Base-by-base conservation (phyloP, 2,797 vertebrate species). In the Enteromius afrohamiltoni region DNA sequence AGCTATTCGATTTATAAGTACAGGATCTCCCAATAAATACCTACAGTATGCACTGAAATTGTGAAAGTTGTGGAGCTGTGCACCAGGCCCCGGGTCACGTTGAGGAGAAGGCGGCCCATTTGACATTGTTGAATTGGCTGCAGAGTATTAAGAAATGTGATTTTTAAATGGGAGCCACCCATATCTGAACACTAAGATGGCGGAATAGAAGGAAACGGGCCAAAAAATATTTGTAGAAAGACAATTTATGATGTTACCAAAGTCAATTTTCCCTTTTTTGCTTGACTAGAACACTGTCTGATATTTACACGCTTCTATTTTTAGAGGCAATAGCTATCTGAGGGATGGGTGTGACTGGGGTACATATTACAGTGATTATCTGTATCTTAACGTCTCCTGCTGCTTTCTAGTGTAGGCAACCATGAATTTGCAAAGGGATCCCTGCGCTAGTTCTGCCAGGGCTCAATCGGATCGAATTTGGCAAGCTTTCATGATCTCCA, bases 281-380 rank as follows among this genome's bases (percentile, higher is more conserved):
- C 85, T 87, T 83, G 85, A 76, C 88, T 88, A 86, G 85, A 85
- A 88, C 87, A 88, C 84, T 64, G 79, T 68, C 74, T 76, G 70
- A 74, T 60, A 40, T 64, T 81, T 89, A 79, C 68, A 79, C 83
- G 86, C 85, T 82, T 87, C 86, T 87, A 71, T 85, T 88, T 87
- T 90, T 88, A 74, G 86, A 91, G 75, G 86, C 83, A 85, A 83
- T 76, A 82, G 78, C 71, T 87, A 77, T 88, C 84, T n/a, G 29
- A 86, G 68, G 69, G 85, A 51, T 77, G 29, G 68, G 53, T 83
- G 75, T 62, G 67, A 83, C 23, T 55, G 34, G 26, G 78, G 68
- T 31, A 45, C 53, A 23, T 76, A 55, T 80, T 64, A 83, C 60
- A 40, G 31, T 55, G 84, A 80, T 80, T 69, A 77, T 73, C 69